These are phyloP conservation scores for Urocitellus parryii DNA, from an alignment of 2,113 vertebrate species.

Conservation along the genomic window DNA sequence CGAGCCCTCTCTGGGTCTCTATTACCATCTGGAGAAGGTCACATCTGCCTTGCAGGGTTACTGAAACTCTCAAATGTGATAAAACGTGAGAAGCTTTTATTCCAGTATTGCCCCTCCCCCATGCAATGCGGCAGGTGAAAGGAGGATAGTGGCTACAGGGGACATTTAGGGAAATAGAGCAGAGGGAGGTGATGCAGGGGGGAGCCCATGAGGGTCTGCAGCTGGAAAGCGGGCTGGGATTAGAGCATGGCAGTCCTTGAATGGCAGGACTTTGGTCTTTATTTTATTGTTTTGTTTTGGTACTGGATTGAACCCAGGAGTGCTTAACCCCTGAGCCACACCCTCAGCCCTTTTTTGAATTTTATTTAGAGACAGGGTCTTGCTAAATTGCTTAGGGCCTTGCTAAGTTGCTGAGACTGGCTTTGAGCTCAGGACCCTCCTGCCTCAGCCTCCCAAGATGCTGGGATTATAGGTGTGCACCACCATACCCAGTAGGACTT, in stretches of 20 bases:
- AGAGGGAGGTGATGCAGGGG: too few relatives aligned
- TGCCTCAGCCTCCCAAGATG: too few relatives aligned
- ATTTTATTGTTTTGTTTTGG: too few relatives aligned
- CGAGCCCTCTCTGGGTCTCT: not conserved
- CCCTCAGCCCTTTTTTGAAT: too few relatives aligned
- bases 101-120: not conserved
- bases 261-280: not conserved
- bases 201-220: not conserved
- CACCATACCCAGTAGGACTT: not conserved
- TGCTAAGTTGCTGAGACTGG: too few relatives aligned
- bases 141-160: fast-evolving
- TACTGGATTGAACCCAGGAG: too few relatives aligned
- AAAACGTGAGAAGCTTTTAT: not conserved
- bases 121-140: not conserved
- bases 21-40: not conserved
- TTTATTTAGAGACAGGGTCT: too few relatives aligned
- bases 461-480: too few relatives aligned
- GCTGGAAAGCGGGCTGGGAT: not conserved
- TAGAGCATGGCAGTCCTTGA: not conserved
- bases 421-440: too few relatives aligned
- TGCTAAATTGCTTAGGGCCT: too few relatives aligned
- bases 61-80: not conserved
- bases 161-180: not conserved
- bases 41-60: not conserved
- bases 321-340: too few relatives aligned